Evolutionary conservation across 2,888 invertebrate genomes (phyloP).

Genomic region (Andrena haemorrhoa): DNA sequence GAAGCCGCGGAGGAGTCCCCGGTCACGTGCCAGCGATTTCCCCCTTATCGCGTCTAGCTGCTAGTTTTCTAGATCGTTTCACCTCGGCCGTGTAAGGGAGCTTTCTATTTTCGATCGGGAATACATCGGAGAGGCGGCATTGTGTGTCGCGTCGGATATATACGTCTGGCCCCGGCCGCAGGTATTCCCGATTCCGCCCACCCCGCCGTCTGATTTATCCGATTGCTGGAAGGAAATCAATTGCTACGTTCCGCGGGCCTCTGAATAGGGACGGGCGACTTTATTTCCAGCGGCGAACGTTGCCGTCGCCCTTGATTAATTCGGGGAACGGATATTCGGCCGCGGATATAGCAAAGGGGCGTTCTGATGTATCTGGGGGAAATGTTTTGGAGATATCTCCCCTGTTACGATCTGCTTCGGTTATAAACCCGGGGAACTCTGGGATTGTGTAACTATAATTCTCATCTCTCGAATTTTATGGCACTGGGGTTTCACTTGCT

Average conservation of each 20-base stretch:
- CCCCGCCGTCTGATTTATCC: slow-evolving; percentile 54
- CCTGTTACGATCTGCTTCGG: too few relatives aligned
- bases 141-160: slow-evolving; percentile 47
- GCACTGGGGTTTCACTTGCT: too few relatives aligned
- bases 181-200: slow-evolving; percentile 44
- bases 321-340: not conserved
- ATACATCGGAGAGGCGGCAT: slow-evolving; percentile 41
- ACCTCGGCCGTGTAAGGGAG: slow-evolving; percentile 44
- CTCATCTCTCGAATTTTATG: too few relatives aligned
- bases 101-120: slow-evolving; percentile 56
- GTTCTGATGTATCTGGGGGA: too few relatives aligned
- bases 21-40: slow-evolving; percentile 61
- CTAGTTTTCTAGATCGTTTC: slow-evolving; percentile 68
- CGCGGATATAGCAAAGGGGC: too few relatives aligned
- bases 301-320: slow-evolving; percentile 13
- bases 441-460: too few relatives aligned
- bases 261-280: slow-evolving; percentile 12
- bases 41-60: slow-evolving; percentile 51
- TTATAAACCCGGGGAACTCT: too few relatives aligned
- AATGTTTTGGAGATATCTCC: too few relatives aligned
- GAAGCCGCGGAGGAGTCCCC: not conserved
- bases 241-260: slow-evolving; percentile 29
- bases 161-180: slow-evolving; percentile 31
- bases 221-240: slow-evolving; percentile 60
- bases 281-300: slow-evolving; percentile 4